These are phyloP conservation scores for Chironomus tentans DNA, from an alignment of 2,888 invertebrate genomes.

Conservation along the genomic window DNA sequence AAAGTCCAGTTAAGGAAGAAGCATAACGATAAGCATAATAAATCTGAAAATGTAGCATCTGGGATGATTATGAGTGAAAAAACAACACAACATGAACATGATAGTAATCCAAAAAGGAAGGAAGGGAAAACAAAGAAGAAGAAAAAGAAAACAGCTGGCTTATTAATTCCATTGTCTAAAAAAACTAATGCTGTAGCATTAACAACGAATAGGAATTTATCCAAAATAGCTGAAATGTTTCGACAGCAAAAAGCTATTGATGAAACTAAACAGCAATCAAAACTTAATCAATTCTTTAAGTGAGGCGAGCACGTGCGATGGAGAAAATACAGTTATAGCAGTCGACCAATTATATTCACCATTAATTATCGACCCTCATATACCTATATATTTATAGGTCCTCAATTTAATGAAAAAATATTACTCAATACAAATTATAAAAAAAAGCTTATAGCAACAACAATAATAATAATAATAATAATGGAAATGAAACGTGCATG, in stretches of 20 bases:
- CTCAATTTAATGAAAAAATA: no score
- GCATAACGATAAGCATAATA: background rate
- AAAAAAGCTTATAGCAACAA: no score
- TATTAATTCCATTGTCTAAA: background rate
- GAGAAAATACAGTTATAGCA: no score
- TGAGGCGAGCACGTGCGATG: background rate
- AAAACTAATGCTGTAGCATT: background rate
- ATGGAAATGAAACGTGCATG: no score
- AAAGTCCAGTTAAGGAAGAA: background rate
- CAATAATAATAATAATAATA: no score
- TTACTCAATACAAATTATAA: no score
- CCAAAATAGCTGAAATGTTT: background rate
- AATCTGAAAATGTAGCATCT: background rate
- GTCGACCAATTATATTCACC: no score
- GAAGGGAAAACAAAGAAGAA: background rate
- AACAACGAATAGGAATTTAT: background rate
- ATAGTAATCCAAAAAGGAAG: background rate
- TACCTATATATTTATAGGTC: no score
- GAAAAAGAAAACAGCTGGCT: constrained; percentile 6
- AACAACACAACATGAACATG: no score
- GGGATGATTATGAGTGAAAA: background rate
- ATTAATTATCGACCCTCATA: no score
- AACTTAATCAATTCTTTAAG: constrained; percentile 5
- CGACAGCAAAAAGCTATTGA: background rate
- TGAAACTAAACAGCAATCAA: background rate